phyloP scores from a whole-genome alignment of 23 tunicate species.

The Halocynthia aurantium region DNA sequence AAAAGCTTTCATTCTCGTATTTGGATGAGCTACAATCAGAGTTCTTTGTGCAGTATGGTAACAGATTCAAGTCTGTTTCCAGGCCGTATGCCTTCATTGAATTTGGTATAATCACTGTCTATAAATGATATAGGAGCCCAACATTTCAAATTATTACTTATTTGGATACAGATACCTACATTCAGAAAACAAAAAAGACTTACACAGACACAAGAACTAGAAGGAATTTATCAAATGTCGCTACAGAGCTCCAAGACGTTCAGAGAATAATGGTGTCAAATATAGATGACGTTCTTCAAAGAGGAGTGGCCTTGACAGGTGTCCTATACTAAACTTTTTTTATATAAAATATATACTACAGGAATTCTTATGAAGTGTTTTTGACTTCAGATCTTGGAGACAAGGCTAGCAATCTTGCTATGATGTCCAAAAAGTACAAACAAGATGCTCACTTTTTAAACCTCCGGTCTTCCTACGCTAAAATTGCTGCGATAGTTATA shows the following conservation, averaged over 20 bases:
- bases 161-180: conserved; percentile 60
- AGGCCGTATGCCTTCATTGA: conserved; percentile 97
- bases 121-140: not conserved
- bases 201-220: conserved; percentile 84
- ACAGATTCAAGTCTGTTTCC: conserved; percentile 57
- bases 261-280: conserved; percentile 97
- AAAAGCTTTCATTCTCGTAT: conserved; percentile 85
- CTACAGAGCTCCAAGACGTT: conserved; percentile 95
- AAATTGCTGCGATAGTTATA: conserved; percentile 72
- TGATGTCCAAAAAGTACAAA: conserved; percentile 79
- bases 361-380: not conserved
- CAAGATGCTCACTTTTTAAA: conserved; percentile 90
- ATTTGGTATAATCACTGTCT: conserved; percentile 39
- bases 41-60: conserved; percentile 98
- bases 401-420: conserved; percentile 81
- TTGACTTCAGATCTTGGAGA: conserved; percentile 59
- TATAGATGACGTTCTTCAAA: conserved; percentile 83
- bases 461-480: conserved; percentile 77
- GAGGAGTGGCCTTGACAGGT: conserved; percentile 83
- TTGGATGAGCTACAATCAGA: conserved; percentile 92
- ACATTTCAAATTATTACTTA: not conserved
- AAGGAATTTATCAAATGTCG: conserved; percentile 73
- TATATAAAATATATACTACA: not conserved
- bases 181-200: conserved; percentile 90
- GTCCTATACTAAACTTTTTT: not conserved